A percentile compares a stretch with the other conserved stretches of the same genome.
Conservation (phyloP, 2,888 invertebrate genomes). For the Phyllotreta cruciferae region DNA sequence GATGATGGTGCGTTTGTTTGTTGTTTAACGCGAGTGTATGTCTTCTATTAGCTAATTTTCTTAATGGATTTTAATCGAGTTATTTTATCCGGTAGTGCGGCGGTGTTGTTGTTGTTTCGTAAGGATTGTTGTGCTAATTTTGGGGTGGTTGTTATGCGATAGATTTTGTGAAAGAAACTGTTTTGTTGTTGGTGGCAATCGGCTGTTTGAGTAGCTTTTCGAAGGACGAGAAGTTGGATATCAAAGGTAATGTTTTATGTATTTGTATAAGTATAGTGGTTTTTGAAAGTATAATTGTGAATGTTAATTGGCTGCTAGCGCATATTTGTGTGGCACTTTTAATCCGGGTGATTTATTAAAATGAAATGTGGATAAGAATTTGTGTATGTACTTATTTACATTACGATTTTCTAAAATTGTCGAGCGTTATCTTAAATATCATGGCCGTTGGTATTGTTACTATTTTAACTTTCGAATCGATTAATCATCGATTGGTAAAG, state of each 20-base stretch:
- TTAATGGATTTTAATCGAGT: constrained; percentile 46
- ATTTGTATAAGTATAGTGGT: not conserved
- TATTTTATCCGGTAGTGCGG: constrained; percentile 33
- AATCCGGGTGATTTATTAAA: too few species aligned
- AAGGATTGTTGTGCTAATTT: constrained; percentile 22
- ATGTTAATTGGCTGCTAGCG: too few species aligned
- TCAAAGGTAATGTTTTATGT: constrained; percentile 9
- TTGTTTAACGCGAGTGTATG: not conserved
- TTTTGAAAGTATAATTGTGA: not conserved
- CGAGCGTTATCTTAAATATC: too few species aligned
- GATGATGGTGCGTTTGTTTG: not conserved
- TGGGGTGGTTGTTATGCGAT: not conserved
- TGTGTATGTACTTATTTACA: too few species aligned
- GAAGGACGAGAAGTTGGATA: constrained; percentile 11
- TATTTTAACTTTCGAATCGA: too few species aligned
- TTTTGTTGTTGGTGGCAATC: not conserved
- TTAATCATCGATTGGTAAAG: too few species aligned
- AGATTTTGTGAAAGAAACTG: constrained; percentile 1
- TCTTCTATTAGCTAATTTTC: constrained; percentile 35
- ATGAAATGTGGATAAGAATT: too few species aligned
- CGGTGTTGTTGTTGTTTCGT: constrained; percentile 29
- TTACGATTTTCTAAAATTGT: too few species aligned
- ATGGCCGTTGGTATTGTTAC: too few species aligned
- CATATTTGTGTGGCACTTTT: too few species aligned
- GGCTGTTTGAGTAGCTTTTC: not conserved